Evolutionary conservation across 2,113 vertebrate genomes (phyloP).

Genomic region (Hyperopisus bebe): DNA sequence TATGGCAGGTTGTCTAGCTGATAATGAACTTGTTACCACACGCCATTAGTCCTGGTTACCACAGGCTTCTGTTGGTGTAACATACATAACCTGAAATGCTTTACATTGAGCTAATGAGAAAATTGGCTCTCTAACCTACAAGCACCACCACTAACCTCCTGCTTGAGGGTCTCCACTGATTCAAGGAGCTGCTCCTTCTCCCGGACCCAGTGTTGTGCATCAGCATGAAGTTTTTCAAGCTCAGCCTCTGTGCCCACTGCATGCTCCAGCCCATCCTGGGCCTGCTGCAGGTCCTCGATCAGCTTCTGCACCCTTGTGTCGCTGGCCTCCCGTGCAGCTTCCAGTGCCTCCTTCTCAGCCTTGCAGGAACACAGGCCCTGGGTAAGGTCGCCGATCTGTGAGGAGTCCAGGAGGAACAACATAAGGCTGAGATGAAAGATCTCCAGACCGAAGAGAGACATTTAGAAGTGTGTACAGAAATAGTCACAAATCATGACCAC

Average conservation of each 20-base stretch:
- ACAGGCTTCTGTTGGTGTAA: neutral
- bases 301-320: slow-evolving; percentile 48
- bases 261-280: slow-evolving; percentile 40
- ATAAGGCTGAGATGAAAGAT: neutral
- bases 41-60: neutral
- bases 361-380: slow-evolving; percentile 52
- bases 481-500: neutral
- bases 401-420: neutral
- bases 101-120: neutral
- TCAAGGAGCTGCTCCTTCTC: slow-evolving; percentile 43
- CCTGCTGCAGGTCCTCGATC: slow-evolving; percentile 40
- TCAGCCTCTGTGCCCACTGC: slow-evolving; percentile 36
- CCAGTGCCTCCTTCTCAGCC: slow-evolving; percentile 55
- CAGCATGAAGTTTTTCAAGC: slow-evolving; percentile 35
- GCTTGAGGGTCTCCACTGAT: slow-evolving; percentile 36
- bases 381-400: slow-evolving; percentile 56
- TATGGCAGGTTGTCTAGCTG: neutral
- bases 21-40: neutral
- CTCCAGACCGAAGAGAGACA: neutral
- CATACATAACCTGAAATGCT: neutral
- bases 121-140: neutral
- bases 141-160: slow-evolving; percentile 47
- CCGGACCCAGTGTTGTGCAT: slow-evolving; percentile 36
- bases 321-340: slow-evolving; percentile 45
- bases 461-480: neutral